Conservation (phyloP, 1,140 invertebrate genomes). For the Musca vetustissima region DNA sequence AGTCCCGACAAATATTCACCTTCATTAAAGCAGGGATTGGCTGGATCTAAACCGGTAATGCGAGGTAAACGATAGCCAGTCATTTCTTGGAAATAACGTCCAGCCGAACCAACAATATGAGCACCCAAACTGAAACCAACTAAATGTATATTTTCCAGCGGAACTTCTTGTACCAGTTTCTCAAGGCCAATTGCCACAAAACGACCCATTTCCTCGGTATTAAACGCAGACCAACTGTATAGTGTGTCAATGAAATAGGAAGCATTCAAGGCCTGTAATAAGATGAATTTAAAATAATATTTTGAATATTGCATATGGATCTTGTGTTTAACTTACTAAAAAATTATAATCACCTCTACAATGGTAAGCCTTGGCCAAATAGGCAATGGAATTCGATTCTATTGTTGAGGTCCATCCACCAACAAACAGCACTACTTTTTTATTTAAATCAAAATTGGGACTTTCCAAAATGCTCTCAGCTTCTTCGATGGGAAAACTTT, state of each 20-base stretch:
- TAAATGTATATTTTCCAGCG: constrained; percentile 41
- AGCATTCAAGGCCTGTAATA: background rate
- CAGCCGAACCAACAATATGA: constrained; percentile 59
- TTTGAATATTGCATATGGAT: background rate
- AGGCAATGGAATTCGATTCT: constrained; percentile 26
- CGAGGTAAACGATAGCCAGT: constrained; percentile 49
- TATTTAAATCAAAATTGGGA: constrained; percentile 21
- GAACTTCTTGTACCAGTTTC: constrained; percentile 35
- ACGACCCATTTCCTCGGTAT: constrained; percentile 47
- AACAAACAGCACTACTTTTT: constrained; percentile 10
- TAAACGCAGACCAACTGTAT: constrained; percentile 50
- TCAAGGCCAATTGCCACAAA: constrained; percentile 37
- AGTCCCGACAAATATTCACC: constrained; percentile 54
- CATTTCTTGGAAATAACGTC: constrained; percentile 48
- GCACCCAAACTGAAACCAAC: constrained; percentile 58
- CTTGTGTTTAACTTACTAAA: constrained; percentile 33
- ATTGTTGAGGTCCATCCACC: constrained; percentile 28
- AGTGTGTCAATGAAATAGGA: constrained; percentile 42
- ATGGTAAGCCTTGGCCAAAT: constrained; percentile 36
- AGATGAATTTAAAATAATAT: background rate
- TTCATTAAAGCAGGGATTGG: constrained; percentile 63
- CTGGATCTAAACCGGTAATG: constrained; percentile 71
- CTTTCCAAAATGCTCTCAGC: constrained; percentile 7
- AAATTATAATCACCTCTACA: constrained; percentile 47
- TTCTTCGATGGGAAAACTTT: background rate